phyloP scores from a whole-genome alignment of 1,140 invertebrate genomes.

The Tetranychus urticae region DNA sequence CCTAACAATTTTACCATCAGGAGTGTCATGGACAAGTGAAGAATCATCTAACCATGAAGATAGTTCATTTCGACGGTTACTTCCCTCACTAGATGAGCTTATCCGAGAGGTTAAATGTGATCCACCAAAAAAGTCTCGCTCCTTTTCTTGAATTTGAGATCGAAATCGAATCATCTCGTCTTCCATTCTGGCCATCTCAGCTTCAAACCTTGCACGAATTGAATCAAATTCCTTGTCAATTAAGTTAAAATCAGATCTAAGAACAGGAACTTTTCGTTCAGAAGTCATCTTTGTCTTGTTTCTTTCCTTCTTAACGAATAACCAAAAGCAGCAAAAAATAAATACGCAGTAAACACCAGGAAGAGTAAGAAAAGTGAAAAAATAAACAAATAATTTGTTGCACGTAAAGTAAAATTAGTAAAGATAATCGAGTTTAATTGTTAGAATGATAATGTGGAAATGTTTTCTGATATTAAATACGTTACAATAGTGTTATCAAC shows the following conservation, averaged over 20 bases:
- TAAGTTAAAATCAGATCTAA: constrained; percentile 74
- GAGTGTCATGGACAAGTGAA: constrained; percentile 68
- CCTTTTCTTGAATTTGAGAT: constrained; percentile 68
- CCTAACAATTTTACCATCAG: constrained; percentile 57
- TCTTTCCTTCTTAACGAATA: no score
- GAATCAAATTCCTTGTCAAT: constrained; percentile 88
- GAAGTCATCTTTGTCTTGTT: constrained; percentile 12
- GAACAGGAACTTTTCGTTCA: constrained; percentile 40
- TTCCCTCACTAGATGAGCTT: not conserved
- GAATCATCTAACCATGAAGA: constrained; percentile 52
- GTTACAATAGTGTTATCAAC: no score
- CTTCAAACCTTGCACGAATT: constrained; percentile 81
- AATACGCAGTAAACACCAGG: no score
- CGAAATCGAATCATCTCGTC: constrained; percentile 92
- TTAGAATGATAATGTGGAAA: no score
- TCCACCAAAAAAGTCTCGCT: constrained; percentile 24
- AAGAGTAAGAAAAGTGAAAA: no score
- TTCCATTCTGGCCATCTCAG: constrained; percentile 92
- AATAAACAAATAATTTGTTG: no score
- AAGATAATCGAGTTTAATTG: no score
- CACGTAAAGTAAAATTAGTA: no score
- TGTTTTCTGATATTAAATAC: no score
- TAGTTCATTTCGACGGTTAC: constrained; percentile 21
- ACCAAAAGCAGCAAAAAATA: no score
- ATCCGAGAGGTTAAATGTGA: not conserved